phyloP scores from a whole-genome alignment of 37 sponge, comb jelly and placozoan species.

The Chondrosia reniformis region DNA sequence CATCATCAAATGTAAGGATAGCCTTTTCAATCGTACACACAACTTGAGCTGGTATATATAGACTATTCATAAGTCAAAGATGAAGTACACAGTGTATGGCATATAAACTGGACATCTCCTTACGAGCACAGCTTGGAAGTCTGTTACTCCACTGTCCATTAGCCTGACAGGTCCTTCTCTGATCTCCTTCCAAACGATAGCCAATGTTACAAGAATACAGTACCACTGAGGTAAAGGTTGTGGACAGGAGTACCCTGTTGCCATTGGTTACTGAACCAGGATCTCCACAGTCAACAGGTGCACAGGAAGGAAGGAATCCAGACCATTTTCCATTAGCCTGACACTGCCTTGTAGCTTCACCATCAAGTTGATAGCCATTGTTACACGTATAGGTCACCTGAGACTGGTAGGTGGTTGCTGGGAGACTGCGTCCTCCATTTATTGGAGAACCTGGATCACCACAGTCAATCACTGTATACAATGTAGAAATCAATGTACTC shows the following conservation, averaged over 20 bases:
- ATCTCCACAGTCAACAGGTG: slow-evolving; percentile 25
- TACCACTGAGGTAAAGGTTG: not conserved
- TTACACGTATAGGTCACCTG: slow-evolving; percentile 56
- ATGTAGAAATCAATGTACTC: no score
- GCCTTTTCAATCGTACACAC: no score
- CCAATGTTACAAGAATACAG: slow-evolving; percentile 21
- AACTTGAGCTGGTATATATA: no score
- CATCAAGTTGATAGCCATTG: slow-evolving; percentile 21
- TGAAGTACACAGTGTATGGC: no score
- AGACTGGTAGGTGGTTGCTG: slow-evolving; percentile 22
- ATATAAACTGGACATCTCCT: no score
- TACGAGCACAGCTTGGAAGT: not conserved
- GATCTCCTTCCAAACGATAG: slow-evolving; percentile 3
- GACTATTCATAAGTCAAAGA: no score
- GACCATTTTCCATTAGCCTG: slow-evolving; percentile 40
- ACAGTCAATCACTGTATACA: slow-evolving; percentile 18
- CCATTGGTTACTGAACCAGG: slow-evolving; percentile 23
- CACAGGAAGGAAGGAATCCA: slow-evolving; percentile 36
- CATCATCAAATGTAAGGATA: no score
- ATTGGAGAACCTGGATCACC: not conserved
- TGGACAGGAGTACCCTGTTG: not conserved
- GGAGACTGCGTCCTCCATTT: slow-evolving; percentile 30
- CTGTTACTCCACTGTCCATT: slow-evolving; percentile 1
- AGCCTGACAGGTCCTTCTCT: slow-evolving; percentile 22
- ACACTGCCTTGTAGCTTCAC: slow-evolving; percentile 25